Conservation (phyloP, 2,797 vertebrate genomes). For the Pogoniulus pusillus region DNA sequence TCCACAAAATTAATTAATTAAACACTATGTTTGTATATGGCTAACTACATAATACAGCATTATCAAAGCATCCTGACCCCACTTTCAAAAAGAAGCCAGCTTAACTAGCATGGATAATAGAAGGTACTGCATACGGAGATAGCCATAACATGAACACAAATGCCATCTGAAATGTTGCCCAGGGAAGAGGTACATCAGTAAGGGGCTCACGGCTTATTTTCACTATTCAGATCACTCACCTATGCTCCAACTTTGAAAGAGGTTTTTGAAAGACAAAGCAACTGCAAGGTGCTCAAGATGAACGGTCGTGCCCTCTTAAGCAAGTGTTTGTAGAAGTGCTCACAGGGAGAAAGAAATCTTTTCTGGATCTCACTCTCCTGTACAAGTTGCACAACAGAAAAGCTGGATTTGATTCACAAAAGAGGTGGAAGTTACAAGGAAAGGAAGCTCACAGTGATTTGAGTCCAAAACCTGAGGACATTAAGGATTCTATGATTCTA, state of each 20-base stretch:
- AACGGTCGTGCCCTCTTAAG: conserved; percentile 16
- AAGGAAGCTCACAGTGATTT: neutral
- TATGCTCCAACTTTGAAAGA: neutral
- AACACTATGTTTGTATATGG: neutral
- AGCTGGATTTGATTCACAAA: conserved; percentile 29
- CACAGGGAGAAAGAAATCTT: neutral
- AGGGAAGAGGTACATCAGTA: neutral
- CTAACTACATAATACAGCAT: neutral
- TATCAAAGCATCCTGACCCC: conserved; percentile 1
- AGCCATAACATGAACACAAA: rapidly evolving
- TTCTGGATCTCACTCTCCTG: neutral
- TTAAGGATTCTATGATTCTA: neutral
- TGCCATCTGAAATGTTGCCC: neutral
- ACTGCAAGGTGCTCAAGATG: neutral
- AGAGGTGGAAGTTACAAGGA: neutral
- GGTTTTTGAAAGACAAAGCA: conserved; percentile 39
- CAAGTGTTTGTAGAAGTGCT: neutral
- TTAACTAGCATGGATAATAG: neutral
- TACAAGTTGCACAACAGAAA: conserved; percentile 23
- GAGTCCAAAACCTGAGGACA: neutral
- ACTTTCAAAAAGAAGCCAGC: neutral
- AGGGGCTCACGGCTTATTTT: neutral
- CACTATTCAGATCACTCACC: neutral
- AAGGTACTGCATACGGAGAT: neutral
- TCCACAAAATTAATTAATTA: neutral